These are phyloP conservation scores for Pangasius mekongensis DNA, from an alignment of 2,797 vertebrate genomes.

Conservation along the genomic window DNA sequence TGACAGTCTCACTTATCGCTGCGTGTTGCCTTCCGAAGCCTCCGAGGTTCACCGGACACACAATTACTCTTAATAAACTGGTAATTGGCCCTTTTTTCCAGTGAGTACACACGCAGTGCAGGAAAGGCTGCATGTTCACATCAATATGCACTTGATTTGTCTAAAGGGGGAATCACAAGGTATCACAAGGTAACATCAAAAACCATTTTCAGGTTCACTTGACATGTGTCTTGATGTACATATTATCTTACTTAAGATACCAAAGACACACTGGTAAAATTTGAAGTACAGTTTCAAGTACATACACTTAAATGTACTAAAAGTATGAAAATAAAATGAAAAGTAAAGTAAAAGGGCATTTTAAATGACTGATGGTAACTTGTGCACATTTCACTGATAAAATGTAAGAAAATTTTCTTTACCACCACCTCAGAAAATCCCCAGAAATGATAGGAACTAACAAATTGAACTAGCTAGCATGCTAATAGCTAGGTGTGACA, in stretches of 20 bases:
- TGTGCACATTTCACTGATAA: neutral
- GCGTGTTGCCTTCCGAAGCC: slow-evolving; percentile 56
- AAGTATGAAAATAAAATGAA: neutral
- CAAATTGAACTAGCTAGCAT: neutral
- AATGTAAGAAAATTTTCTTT: neutral
- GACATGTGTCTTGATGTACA: neutral
- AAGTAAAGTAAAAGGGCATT: neutral
- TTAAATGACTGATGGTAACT: neutral
- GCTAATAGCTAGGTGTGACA: neutral
- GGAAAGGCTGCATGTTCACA: slow-evolving; percentile 10
- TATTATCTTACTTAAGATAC: neutral
- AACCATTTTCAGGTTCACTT: slow-evolving; percentile 10
- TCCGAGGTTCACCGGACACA: slow-evolving; percentile 53
- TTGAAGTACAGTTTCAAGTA: neutral
- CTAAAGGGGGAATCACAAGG: neutral
- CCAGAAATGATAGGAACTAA: neutral
- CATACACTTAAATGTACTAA: neutral
- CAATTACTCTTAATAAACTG: slow-evolving; percentile 55
- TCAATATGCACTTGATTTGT: slow-evolving; percentile 31
- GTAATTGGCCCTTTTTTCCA: slow-evolving; percentile 52
- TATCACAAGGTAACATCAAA: slow-evolving; percentile 7
- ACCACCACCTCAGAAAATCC: neutral
- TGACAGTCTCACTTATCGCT: slow-evolving; percentile 57
- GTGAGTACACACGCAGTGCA: slow-evolving; percentile 29
- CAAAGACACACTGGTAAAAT: neutral